Conservation (phyloP, 2,888 invertebrate species). For the Andrena haemorrhoa region DNA sequence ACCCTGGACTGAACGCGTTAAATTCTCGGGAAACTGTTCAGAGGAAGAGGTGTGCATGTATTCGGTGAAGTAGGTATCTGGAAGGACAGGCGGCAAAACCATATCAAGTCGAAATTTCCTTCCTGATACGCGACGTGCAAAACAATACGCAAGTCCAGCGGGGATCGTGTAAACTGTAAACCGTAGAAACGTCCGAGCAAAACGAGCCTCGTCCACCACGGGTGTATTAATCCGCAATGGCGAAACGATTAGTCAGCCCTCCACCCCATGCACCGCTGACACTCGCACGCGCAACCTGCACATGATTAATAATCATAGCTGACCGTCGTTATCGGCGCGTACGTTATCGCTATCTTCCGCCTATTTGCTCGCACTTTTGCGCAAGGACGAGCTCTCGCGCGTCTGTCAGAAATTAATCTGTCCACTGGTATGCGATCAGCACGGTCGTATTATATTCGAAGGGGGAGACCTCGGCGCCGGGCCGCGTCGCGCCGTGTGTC, state of each 20-base stretch:
- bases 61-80: neutral
- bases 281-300: slow-evolving; percentile 83
- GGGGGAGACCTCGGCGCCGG: neutral
- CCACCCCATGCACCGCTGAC: slow-evolving; percentile 77
- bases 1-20: neutral
- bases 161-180: slow-evolving; percentile 2
- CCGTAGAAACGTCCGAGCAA: slow-evolving; percentile 37
- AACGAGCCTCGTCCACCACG: slow-evolving; percentile 52
- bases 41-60: neutral
- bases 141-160: slow-evolving; percentile 39
- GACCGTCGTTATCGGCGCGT: slow-evolving; percentile 68
- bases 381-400: slow-evolving; percentile 27
- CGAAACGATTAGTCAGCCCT: slow-evolving; percentile 83
- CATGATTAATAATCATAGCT: slow-evolving; percentile 83
- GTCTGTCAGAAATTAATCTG: slow-evolving; percentile 56
- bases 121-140: slow-evolving; percentile 16
- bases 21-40: neutral
- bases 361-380: slow-evolving; percentile 64
- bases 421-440: neutral
- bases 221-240: slow-evolving; percentile 83
- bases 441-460: neutral
- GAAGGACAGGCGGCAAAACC: slow-evolving; percentile 21
- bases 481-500: too few species aligned
- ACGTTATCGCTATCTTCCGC: slow-evolving; percentile 72
- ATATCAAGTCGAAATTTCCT: slow-evolving; percentile 32